Percentiles rank a stretch among this genome's conserved stretches.
These are phyloP conservation scores for Zaprionus capensis DNA, from an alignment of 1,140 invertebrate genomes.

Conservation along the genomic window DNA sequence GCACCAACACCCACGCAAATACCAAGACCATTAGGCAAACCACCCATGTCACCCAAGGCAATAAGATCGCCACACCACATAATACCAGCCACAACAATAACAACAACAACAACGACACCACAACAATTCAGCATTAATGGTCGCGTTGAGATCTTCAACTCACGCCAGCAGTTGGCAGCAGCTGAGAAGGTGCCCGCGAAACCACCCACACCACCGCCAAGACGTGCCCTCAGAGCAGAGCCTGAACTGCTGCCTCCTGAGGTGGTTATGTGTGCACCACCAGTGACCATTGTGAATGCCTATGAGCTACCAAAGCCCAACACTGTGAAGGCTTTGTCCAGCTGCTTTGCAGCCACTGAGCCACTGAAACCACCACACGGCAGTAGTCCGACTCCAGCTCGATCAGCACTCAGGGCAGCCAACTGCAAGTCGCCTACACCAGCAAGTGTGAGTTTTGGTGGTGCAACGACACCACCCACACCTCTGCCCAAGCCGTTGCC, in stretches of 20 bases:
- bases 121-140: conserved; percentile 78
- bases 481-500: conserved; percentile 61
- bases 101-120: conserved; percentile 28
- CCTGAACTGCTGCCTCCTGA: conserved; percentile 45
- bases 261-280: conserved; percentile 74
- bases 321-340: conserved; percentile 75
- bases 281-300: conserved; percentile 72
- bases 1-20: conserved; percentile 56
- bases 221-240: conserved; percentile 43
- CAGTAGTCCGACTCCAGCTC: not conserved
- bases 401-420: not conserved
- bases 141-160: conserved; percentile 81
- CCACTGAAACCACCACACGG: conserved; percentile 1
- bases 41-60: conserved; percentile 81
- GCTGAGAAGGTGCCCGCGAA: conserved; percentile 45
- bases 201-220: conserved; percentile 61
- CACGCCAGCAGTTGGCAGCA: conserved; percentile 56
- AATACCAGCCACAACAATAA: not conserved
- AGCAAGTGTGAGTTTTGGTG: not conserved
- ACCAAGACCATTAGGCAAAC: conserved; percentile 74
- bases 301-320: conserved; percentile 79
- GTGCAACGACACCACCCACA: conserved; percentile 19
- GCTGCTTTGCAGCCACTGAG: conserved; percentile 56
- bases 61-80: conserved; percentile 33
- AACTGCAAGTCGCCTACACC: conserved; percentile 8